Conservation (phyloP, 2,888 invertebrate genomes). For the Sesamia inferens region DNA sequence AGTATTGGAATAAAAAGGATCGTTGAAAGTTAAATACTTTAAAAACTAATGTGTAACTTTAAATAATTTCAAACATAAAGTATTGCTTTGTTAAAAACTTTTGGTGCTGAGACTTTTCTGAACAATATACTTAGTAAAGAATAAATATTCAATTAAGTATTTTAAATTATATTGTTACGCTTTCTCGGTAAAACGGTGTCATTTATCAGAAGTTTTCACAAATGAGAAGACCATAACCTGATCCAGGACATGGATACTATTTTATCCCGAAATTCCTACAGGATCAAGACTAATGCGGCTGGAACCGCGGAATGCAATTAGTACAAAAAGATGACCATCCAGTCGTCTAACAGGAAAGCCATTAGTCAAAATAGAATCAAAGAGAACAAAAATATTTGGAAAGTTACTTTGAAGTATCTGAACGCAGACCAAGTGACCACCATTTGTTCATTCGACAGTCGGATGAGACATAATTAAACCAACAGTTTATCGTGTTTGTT, state of each 20-base stretch:
- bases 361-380: conserved; percentile 65
- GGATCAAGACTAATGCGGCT: not conserved
- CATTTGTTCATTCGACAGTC: conserved; percentile 24
- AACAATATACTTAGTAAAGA: not conserved
- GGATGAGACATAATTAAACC: conserved; percentile 51
- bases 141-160: not conserved
- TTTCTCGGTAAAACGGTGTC: not conserved
- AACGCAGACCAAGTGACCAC: conserved; percentile 28
- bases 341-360: conserved; percentile 58
- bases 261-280: not conserved
- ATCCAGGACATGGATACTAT: no score
- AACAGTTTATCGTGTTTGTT: conserved; percentile 42
- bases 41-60: no score
- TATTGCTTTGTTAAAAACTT: not conserved
- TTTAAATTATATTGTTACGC: not conserved
- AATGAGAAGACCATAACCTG: no score
- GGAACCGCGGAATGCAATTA: not conserved
- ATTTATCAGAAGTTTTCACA: no score
- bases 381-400: conserved; percentile 55
- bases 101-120: not conserved
- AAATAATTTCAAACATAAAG: not conserved
- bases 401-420: conserved; percentile 59
- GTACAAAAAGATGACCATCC: conserved; percentile 5
- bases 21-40: no score
- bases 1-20: not conserved